Percentiles rank a stretch among this genome's conserved stretches.
phyloP scores from a whole-genome alignment of 1,140 invertebrate genomes.

The Macrobrachium nipponense region DNA sequence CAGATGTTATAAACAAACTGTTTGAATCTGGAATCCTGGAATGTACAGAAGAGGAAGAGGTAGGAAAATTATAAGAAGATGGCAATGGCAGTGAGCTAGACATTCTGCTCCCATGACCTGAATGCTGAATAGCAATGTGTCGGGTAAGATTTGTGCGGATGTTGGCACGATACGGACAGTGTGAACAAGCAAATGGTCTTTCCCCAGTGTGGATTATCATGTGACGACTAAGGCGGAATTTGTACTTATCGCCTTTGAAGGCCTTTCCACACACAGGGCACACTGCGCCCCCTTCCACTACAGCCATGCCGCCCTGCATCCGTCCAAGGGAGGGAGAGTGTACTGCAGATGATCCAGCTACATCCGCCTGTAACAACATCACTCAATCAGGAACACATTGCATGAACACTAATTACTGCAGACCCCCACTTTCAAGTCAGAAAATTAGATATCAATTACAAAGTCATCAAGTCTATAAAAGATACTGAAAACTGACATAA shows the following conservation, averaged over 20 bases:
- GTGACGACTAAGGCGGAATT: conserved; percentile 63
- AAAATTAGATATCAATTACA: no score
- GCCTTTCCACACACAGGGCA: conserved; percentile 54
- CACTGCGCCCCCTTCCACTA: conserved; percentile 35
- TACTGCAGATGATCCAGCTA: conserved; percentile 29
- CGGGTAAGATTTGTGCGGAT: conserved; percentile 58
- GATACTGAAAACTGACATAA: no score
- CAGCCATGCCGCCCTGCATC: conserved; percentile 25
- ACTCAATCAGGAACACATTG: conserved; percentile 47
- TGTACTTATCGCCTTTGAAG: conserved; percentile 60
- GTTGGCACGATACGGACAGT: conserved; percentile 60
- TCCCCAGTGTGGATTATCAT: conserved; percentile 69
- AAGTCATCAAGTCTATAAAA: no score
- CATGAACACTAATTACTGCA: not conserved
- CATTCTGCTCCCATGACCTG: not conserved
- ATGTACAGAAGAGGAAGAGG: conserved; percentile 41
- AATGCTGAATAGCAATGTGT: conserved; percentile 56
- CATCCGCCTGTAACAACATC: conserved; percentile 55
- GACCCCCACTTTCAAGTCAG: no score
- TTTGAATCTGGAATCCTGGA: conserved; percentile 37
- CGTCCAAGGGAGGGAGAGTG: conserved; percentile 31
- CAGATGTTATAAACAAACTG: conserved; percentile 20
- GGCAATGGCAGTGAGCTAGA: conserved; percentile 22
- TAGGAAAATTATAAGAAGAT: not conserved
- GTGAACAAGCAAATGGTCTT: conserved; percentile 70